Conservation (phyloP, 1,140 invertebrate genomes). For the Stratiolaelaps scimitus region DNA sequence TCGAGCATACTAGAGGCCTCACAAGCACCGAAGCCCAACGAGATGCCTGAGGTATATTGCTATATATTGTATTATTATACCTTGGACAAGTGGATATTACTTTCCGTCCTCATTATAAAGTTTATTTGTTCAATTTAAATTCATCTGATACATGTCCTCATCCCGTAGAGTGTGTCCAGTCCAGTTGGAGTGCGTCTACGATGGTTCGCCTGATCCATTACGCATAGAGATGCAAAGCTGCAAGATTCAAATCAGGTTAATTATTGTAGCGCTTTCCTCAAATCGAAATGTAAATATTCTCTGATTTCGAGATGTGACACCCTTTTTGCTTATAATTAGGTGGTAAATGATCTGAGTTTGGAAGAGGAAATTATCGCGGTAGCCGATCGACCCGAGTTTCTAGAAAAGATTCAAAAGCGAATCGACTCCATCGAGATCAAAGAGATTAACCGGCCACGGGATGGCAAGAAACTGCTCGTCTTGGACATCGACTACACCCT, state of each 20-base stretch:
- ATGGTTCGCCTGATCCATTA: too few species aligned
- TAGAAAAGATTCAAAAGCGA: slow-evolving; percentile 57
- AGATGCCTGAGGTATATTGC: slow-evolving; percentile 54
- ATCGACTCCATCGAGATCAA: slow-evolving; percentile 74
- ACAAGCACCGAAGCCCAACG: slow-evolving; percentile 52
- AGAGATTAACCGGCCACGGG: slow-evolving; percentile 62
- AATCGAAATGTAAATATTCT: too few species aligned
- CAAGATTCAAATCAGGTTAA: too few species aligned
- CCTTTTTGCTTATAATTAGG: slow-evolving; percentile 5
- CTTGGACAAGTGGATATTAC: not conserved
- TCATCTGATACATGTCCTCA: too few species aligned
- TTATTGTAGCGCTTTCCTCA: too few species aligned
- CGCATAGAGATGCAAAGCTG: too few species aligned
- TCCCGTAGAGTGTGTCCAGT: too few species aligned
- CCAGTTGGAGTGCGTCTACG: too few species aligned
- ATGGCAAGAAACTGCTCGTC: slow-evolving; percentile 76
- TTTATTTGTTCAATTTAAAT: not conserved
- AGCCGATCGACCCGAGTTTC: slow-evolving; percentile 57
- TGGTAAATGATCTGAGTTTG: slow-evolving; percentile 66
- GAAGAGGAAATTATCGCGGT: slow-evolving; percentile 62
- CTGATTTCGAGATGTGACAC: too few species aligned
- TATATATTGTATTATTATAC: not conserved
- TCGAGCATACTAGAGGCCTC: slow-evolving; percentile 71
- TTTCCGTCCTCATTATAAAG: not conserved
- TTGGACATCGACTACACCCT: slow-evolving; percentile 94